Evolutionary conservation across 2,797 vertebrate genomes (phyloP).

Genomic region (Hypotaenidia philippensis): DNA sequence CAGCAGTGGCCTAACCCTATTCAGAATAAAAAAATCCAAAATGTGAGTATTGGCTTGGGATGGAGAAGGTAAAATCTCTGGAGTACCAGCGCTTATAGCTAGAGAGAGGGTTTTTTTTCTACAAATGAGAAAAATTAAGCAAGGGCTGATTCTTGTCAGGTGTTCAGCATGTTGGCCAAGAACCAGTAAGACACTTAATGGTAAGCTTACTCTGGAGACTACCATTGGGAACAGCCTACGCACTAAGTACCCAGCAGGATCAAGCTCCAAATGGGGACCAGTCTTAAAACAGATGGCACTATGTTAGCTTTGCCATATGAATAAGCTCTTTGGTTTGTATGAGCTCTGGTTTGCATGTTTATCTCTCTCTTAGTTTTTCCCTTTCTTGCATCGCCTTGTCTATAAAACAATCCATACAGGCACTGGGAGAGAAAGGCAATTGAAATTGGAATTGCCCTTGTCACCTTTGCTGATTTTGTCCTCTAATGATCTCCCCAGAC

Average conservation of each 20-base stretch:
- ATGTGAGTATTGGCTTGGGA: background rate
- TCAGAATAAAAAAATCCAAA: background rate
- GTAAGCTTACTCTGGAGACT: background rate
- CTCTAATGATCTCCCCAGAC: background rate
- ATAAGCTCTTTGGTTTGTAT: background rate
- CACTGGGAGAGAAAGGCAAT: background rate
- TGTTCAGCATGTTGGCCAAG: background rate
- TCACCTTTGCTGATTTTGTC: background rate
- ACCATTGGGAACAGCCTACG: background rate
- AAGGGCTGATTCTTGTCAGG: background rate
- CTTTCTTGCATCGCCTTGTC: background rate
- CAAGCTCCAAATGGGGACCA: background rate
- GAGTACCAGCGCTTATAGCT: background rate
- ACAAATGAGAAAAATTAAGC: constrained; percentile 18
- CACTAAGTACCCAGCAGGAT: background rate
- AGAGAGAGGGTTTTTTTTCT: background rate
- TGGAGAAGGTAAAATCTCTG: background rate
- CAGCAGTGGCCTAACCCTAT: background rate
- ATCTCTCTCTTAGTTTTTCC: background rate
- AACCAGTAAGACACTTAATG: background rate
- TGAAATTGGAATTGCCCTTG: background rate
- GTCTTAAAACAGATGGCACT: background rate
- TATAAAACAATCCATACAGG: background rate
- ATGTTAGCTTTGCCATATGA: background rate
- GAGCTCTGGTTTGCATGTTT: background rate